Base-by-base conservation (phyloP, 2,797 vertebrate genomes). In the Monodelphis domestica region DNA sequence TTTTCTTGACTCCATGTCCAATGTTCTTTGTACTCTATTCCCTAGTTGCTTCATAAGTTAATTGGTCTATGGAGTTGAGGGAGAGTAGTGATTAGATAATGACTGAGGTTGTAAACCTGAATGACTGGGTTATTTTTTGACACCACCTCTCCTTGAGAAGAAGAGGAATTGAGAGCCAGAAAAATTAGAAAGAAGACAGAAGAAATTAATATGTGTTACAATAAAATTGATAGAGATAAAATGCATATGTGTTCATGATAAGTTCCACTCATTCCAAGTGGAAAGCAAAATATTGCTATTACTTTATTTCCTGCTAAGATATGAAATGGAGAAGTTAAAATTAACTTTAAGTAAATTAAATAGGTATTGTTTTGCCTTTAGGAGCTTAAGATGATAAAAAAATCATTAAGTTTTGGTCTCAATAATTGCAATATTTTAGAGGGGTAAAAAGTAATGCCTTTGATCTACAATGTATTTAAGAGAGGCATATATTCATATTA, bases 271-370 rank as follows among this genome's bases (percentile, higher is more conserved):
- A 89, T 88, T 92, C 57, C 78, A 92, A 92, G 53, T 93, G 53
- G 54, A 87, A 11, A 91, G 53, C 55, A 95, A 95, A 90, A 45
- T 45, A 94, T 38, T 10, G 89, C n/a, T 93, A 5, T 92, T 92
- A 90, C 92, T 95, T 93, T 90, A 94, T 78, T 93, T 95, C 96
- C 96, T 87, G 54, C 91, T 94, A 95, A 84, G 92, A 93, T 93
- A 38, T 94, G 88, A 97, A 95, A 95, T 89, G 89, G 84, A 92
- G 92, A 95, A 92, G 57, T 94, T 92, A 94, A 94, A 96, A 93
- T 70, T 90, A 57, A 89, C 78, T 33, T 94, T 84, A 93, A 91
- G 84, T 94, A 90, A 93, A 94, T 95, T 90, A 95, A 89, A 26
- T 54, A 63, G 56, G 70, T 89, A 95, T 94, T 94, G 78, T 92